Base-by-base conservation (phyloP, 2,797 vertebrate genomes). In the Borostomias antarcticus region DNA sequence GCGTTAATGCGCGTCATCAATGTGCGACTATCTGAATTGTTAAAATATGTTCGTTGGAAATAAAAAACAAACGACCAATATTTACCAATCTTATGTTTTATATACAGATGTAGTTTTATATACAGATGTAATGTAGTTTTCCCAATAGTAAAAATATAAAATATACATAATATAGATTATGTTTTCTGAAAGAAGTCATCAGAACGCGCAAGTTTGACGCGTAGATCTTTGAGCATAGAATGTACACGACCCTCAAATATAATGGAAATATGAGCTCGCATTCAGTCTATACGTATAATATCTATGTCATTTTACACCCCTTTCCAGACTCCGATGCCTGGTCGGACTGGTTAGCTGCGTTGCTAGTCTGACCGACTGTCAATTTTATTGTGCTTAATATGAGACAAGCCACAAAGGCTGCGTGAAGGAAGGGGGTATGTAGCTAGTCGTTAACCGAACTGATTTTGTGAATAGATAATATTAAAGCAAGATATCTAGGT, bases 151-250 rank as follows among this genome's bases (percentile, higher is more conserved):
- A 35, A 35, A 9, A 4, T 4, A 4, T 4, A 35, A 35, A 35
- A 9, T 4, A 35, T 4, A 35, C 4, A 35, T 35, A 35, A 45
- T 5, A 9, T 17, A 45, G 4, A 5, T 43, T 43, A 15, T 26
- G 58, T 6, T 1, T 35, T 8, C n/a, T 21, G 1, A 1, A 0
- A 0, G 10, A 61, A 72, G 82, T 79, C 72, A 80, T 68, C 25
- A 0, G 51, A 9, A 64, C 9, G 82, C 81, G 79, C 50, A 0
- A 0, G 15, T 28, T 28, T 29, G 1, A 1, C 3, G 17, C 0
- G 9, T 65, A 88, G 76, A 84, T 37, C 43, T 51, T 40, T 0
- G 2, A 4, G 0, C 0, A 35, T 77, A 83, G 85, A 84, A 59
- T 10, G 15, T 8, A 30, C n/a, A 21, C 48, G 1, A 51, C 48